These are phyloP conservation scores for Xanthia icteritia DNA, from an alignment of 2,888 invertebrate species.

Conservation along the genomic window DNA sequence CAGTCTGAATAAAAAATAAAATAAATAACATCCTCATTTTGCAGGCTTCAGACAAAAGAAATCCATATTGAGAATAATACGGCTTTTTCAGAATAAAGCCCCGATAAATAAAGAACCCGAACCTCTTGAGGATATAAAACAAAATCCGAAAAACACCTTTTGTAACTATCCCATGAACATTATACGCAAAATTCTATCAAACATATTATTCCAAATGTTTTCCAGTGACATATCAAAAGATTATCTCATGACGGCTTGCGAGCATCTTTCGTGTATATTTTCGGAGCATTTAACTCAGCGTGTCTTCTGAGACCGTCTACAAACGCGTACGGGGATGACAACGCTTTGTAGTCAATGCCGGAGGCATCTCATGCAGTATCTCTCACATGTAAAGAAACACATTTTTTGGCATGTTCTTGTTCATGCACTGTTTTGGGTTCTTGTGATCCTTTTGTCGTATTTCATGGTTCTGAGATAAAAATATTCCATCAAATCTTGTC, in stretches of 20 bases:
- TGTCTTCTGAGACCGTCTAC: constrained; percentile 43
- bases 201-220: constrained; percentile 50
- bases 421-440: constrained; percentile 25
- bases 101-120: constrained; percentile 32
- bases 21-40: constrained; percentile 4
- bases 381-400: constrained; percentile 43
- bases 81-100: constrained; percentile 19
- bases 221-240: constrained; percentile 52
- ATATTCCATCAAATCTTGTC: neutral
- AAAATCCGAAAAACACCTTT: constrained; percentile 51
- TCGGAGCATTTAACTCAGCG: constrained; percentile 35
- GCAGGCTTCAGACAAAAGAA: constrained; percentile 5
- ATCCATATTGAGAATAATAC: constrained; percentile 28
- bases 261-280: constrained; percentile 50
- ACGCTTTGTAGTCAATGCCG: constrained; percentile 55
- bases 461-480: neutral
- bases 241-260: constrained; percentile 31
- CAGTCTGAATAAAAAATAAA: neutral
- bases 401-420: constrained; percentile 45
- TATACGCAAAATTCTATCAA: constrained; percentile 51
- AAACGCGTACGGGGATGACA: constrained; percentile 51
- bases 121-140: constrained; percentile 33
- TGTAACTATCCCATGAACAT: constrained; percentile 50
- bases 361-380: constrained; percentile 37
- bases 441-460: constrained; percentile 27